Evolutionary conservation across 2,113 vertebrate genomes (phyloP).

Genomic region (Halichoeres trimaculatus): DNA sequence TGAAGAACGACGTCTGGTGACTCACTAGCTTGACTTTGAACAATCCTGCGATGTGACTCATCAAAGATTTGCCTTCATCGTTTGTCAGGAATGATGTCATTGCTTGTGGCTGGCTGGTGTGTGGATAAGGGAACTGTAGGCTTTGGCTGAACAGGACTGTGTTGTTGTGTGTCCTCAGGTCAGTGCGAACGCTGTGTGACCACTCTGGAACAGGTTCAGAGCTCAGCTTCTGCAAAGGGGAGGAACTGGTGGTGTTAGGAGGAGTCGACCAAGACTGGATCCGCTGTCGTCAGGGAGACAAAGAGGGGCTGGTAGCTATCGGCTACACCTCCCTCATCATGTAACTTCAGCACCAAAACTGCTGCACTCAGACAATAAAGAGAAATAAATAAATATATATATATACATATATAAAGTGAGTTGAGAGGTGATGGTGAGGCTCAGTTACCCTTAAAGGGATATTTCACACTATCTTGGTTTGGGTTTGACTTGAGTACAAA

Average conservation of each 20-base stretch:
- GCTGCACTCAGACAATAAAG: slow-evolving; percentile 59
- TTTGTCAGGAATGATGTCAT: background rate
- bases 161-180: slow-evolving; percentile 79
- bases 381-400: slow-evolving; percentile 34
- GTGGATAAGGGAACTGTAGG: background rate
- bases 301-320: slow-evolving; percentile 90
- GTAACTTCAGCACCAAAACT: slow-evolving; percentile 76
- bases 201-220: slow-evolving; percentile 80
- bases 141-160: slow-evolving; percentile 5
- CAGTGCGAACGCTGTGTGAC: slow-evolving; percentile 90
- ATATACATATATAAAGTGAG: slow-evolving; percentile 64
- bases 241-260: slow-evolving; percentile 87
- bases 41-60: slow-evolving; percentile 44
- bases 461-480: slow-evolving; percentile 57
- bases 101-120: background rate
- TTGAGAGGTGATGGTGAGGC: slow-evolving; percentile 59
- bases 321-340: slow-evolving; percentile 94
- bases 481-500: slow-evolving; percentile 55
- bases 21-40: slow-evolving; percentile 29
- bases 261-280: slow-evolving; percentile 96
- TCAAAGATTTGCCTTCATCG: slow-evolving; percentile 1
- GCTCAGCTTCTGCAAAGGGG: slow-evolving; percentile 91
- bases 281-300: slow-evolving; percentile 88
- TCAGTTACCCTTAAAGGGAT: slow-evolving; percentile 68
- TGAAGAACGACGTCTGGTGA: slow-evolving; percentile 23